A percentile compares a stretch with the other conserved stretches of the same genome.
Evolutionary conservation across 2,113 vertebrate genomes (phyloP).

Genomic region (Corythornis madagascariensis): DNA sequence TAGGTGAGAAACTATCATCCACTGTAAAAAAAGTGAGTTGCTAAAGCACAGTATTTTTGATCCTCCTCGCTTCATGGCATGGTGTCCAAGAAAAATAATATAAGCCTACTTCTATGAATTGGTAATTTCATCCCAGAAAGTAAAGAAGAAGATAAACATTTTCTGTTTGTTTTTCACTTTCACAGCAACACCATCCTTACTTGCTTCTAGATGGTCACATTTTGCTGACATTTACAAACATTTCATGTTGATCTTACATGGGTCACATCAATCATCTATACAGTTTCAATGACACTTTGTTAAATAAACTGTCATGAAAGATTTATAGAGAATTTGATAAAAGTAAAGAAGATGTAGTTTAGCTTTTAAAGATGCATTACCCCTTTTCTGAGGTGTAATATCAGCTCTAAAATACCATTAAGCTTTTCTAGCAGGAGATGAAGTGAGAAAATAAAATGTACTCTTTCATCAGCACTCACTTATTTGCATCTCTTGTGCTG

Average conservation of each 20-base stretch:
- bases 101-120: conserved; percentile 67
- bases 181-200: conserved; percentile 70
- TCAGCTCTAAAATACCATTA: conserved; percentile 75
- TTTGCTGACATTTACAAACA: conserved; percentile 86
- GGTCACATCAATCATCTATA: conserved; percentile 84
- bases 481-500: conserved; percentile 54
- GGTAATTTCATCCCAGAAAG: conserved; percentile 73
- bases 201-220: conserved; percentile 80
- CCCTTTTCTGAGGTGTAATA: conserved; percentile 75
- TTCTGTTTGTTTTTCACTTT: conserved; percentile 78
- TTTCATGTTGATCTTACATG: conserved; percentile 83
- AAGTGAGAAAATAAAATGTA: conserved; percentile 59
- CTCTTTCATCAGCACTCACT: background rate
- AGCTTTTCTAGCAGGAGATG: conserved; percentile 66
- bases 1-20: background rate
- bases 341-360: conserved; percentile 84
- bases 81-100: conserved; percentile 64
- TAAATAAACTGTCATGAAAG: conserved; percentile 87
- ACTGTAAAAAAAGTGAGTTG: background rate
- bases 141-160: conserved; percentile 76
- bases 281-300: conserved; percentile 84
- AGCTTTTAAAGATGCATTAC: conserved; percentile 82
- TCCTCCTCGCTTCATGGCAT: background rate
- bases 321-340: conserved; percentile 88
- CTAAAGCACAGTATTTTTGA: conserved; percentile 30